Percentiles rank a stretch among this genome's conserved stretches.
phyloP scores from a whole-genome alignment of 2,113 vertebrate species.

The Panurus biarmicus region DNA sequence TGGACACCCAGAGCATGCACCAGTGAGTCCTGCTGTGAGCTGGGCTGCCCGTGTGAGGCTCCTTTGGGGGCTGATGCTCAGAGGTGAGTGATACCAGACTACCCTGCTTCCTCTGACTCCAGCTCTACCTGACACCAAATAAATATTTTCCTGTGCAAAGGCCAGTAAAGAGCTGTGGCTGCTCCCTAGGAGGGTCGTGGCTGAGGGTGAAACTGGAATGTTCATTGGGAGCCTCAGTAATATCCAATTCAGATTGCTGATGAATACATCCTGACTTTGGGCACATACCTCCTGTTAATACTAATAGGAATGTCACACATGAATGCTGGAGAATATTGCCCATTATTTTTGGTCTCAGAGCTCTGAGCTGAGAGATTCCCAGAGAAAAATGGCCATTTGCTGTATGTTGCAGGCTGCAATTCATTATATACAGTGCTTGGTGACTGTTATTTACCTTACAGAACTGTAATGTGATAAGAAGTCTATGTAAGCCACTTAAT shows the following conservation, averaged over 20 bases:
- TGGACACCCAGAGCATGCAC: rapidly evolving
- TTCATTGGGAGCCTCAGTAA: background rate
- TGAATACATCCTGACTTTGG: slow-evolving; percentile 41
- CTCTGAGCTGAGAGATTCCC: slow-evolving; percentile 36
- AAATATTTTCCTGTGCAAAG: background rate
- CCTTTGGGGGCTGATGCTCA: background rate
- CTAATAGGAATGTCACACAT: slow-evolving; percentile 57
- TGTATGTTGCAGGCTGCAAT: slow-evolving; percentile 28
- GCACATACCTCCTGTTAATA: slow-evolving; percentile 49
- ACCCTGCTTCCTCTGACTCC: background rate
- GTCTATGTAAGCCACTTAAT: slow-evolving; percentile 54
- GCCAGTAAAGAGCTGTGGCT: background rate
- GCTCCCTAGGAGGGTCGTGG: background rate
- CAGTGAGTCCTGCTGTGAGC: background rate
- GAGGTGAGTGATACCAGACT: background rate
- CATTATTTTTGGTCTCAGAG: slow-evolving; percentile 60
- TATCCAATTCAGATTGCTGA: slow-evolving; percentile 38
- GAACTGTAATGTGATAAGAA: slow-evolving; percentile 53
- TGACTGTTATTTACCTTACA: slow-evolving; percentile 59
- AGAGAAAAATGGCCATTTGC: slow-evolving; percentile 57
- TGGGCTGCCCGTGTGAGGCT: background rate
- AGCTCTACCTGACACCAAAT: background rate
- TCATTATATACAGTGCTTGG: slow-evolving; percentile 27
- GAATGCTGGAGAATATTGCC: slow-evolving; percentile 58
- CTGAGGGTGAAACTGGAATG: background rate